Conservation (phyloP, 1,140 invertebrate species). For the Neodiprion fabricii region DNA sequence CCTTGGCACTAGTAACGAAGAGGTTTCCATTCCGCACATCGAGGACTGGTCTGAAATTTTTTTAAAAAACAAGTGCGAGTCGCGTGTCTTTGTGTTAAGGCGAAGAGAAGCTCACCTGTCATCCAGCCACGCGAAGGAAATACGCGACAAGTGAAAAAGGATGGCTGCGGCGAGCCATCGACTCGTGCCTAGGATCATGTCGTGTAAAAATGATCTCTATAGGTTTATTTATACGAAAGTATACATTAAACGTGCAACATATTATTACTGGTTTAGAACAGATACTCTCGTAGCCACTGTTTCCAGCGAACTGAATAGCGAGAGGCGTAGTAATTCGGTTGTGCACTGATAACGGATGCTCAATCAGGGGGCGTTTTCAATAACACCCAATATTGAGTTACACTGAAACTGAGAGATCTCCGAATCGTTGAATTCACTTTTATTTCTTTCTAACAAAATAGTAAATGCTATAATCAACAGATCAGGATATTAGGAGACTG, state of each 20-base stretch:
- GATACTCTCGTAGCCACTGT: slow-evolving; percentile 9
- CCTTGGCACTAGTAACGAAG: slow-evolving; percentile 67
- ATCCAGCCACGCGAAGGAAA: slow-evolving; percentile 29
- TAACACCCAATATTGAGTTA: slow-evolving; percentile 38
- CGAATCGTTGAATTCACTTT: no score
- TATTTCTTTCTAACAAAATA: no score
- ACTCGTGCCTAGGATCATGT: not conserved
- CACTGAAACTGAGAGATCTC: not conserved
- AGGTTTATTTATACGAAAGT: no score
- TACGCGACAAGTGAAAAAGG: slow-evolving; percentile 14
- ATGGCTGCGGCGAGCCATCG: slow-evolving; percentile 20
- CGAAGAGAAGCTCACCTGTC: slow-evolving; percentile 22
- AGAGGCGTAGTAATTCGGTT: slow-evolving; percentile 24
- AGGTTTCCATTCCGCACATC: slow-evolving; percentile 69
- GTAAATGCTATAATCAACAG: no score
- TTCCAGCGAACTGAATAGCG: slow-evolving; percentile 26
- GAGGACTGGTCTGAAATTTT: slow-evolving; percentile 65
- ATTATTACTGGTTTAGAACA: slow-evolving; percentile 16
- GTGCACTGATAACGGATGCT: not conserved
- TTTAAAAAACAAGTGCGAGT: slow-evolving; percentile 9
- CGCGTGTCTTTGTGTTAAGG: not conserved
- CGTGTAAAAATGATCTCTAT: no score
- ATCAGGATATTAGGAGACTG: no score
- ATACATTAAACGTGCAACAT: no score
- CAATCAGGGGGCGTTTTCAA: not conserved